Evolutionary conservation across 2,888 invertebrate species (phyloP), one percentile per base, ranked within the genome.

Genomic region (Drosophila kuntzei): DNA sequence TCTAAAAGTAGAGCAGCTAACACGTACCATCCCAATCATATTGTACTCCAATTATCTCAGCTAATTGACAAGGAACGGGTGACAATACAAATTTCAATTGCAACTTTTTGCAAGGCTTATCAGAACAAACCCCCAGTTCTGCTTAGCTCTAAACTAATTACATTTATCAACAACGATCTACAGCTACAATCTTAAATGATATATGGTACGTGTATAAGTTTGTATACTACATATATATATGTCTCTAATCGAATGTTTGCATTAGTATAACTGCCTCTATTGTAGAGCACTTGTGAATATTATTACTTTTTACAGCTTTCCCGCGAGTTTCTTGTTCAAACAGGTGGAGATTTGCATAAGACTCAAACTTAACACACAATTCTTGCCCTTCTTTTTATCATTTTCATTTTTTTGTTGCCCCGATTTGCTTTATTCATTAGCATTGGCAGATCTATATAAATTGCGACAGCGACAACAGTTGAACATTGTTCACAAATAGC

Each of bases 11-110:
- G 64, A 65, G 4, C 57, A 66, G 43, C 63, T 60, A 66, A 67
- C 55, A 50, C 14, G 0, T 20, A 37, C 16, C 46, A 37, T 29
- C 20, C 54, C 49, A 62, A 47, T 29, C 49, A 61, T 53, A 87
- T 82, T 82, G 82, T 82, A 78, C 79, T 84, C 76, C 81, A 82
- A 82, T 82, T 82, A 78, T 46, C 68, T 53, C 41, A 59, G 55
- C 60, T 80, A 78, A 87, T 82, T 82, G 84, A 72, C 68, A 65
- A 78, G 72, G 68, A 87, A 80, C 84, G 75, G 82, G 75, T 84
- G 79, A 78, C 87, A 82, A 80, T 80, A 59, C 73, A 69, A 70
- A 71, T 78, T 80, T 74, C 29, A 37, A 44, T 54, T 46, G 43
- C 59, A 57, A 67, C 64, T 64, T 62, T 59, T 70, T 46, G 53